Evolutionary conservation across 2,113 vertebrate species (phyloP).

Genomic region (Eleginops maclovinus): DNA sequence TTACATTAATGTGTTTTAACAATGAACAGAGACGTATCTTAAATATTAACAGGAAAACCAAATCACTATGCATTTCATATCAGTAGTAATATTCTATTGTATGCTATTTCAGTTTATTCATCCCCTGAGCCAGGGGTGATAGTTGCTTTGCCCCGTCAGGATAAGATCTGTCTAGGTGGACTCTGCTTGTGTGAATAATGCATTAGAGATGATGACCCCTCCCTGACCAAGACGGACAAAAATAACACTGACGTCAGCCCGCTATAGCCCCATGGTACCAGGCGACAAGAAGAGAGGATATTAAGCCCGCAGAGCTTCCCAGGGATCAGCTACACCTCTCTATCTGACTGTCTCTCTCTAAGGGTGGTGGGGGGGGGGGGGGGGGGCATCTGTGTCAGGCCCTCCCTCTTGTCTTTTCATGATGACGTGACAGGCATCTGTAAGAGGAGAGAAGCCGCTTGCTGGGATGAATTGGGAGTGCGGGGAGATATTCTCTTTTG

Average conservation of each 20-base stretch:
- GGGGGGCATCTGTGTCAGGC: conserved; percentile 57
- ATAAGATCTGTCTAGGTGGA: conserved; percentile 69
- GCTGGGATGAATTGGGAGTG: conserved; percentile 37
- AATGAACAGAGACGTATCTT: not conserved
- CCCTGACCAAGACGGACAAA: conserved; percentile 72
- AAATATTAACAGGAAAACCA: not conserved
- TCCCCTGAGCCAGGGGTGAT: conserved; percentile 43
- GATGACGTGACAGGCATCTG: conserved; percentile 72
- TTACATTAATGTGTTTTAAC: not conserved
- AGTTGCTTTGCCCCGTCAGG: conserved; percentile 54
- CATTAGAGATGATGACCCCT: conserved; percentile 72
- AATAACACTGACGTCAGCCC: conserved; percentile 76
- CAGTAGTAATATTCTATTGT: conserved; percentile 18
- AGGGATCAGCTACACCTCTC: conserved; percentile 75
- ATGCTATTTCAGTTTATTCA: conserved; percentile 43
- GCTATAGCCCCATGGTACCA: conserved; percentile 32
- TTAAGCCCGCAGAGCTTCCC: conserved; percentile 67
- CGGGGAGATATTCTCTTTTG: conserved; percentile 13
- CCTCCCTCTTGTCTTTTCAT: conserved; percentile 65
- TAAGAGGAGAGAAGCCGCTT: conserved; percentile 51
- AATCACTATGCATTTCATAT: not conserved
- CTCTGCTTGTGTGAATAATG: conserved; percentile 74
- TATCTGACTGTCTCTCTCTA: conserved; percentile 51
- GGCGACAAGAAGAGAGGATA: conserved; percentile 53
- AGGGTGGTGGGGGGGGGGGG: conserved; percentile 12